Evolutionary conservation across 2,797 vertebrate species (phyloP), one percentile per base, ranked within the genome.

Genomic region (Sebastes aleutianus): DNA sequence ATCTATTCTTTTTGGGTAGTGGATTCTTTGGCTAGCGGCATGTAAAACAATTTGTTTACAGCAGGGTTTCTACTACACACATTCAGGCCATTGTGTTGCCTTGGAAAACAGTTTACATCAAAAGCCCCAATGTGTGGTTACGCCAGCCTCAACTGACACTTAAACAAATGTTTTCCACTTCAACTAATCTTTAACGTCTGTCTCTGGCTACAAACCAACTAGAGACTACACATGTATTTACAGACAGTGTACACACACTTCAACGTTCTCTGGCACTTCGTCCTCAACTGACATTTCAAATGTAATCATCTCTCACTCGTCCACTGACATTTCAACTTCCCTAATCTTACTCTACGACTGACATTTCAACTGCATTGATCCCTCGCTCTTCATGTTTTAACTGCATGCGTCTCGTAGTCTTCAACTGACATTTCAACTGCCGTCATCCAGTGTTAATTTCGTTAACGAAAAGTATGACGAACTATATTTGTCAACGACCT

Each of bases 31-130:
- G 59, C 74, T 43, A 3, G 66, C 61, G 64, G 59, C 80, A 56
- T 64, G 83, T 78, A 54, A 73, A 64, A 87, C 85, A 82, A 64
- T 82, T 81, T 92, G 78, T 88, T 82, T 90, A 70, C 58, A 74
- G 65, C 50, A 20, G 58, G 22, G 43, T 67, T 83, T 66, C 67
- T 62, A 54, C 59, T 64, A n/a, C 65, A 76, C 67, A 78, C 31
- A 74, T 64, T 75, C 47, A 39, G 24, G 68, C 69, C 8, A 22
- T 70, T 56, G 32, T 58, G 58, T 53, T 71, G 34, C 68, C 29
- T 62, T 65, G 43, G 43, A 14, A 78, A 81, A 58, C 32, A 29
- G 22, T 57, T 64, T 34, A 24, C 14, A 65, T 68, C 5, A 18
- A 34, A 72, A 78, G 20, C 39, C n/a, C 63, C 36, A 39, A 70